Conservation (phyloP, 2,797 vertebrate genomes). For the Malurus splendens region DNA sequence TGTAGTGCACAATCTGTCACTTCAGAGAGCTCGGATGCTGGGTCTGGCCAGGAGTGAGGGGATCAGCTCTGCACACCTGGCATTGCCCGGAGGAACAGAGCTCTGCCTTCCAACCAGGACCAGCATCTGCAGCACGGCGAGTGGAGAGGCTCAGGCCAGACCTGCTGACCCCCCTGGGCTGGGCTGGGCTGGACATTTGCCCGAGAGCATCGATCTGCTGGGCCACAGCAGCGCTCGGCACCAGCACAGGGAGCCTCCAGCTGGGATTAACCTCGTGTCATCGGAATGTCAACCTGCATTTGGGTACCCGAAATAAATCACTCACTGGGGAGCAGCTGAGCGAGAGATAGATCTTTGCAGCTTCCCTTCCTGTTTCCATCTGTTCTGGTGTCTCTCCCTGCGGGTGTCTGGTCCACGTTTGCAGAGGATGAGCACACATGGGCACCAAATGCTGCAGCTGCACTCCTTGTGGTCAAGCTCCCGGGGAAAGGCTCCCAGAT, state of each 20-base stretch:
- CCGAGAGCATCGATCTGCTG: not conserved
- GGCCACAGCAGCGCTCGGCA: not conserved
- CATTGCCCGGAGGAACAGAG: not conserved
- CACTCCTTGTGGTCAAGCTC: not conserved
- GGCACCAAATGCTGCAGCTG: slow-evolving; percentile 36
- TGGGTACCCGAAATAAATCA: not conserved
- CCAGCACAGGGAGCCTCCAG: not conserved
- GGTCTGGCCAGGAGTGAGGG: not conserved
- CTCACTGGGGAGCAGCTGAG: not conserved
- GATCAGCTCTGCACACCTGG: not conserved
- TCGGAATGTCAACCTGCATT: not conserved
- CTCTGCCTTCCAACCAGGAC: not conserved
- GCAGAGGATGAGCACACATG: not conserved
- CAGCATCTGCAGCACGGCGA: not conserved
- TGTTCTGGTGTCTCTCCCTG: not conserved
- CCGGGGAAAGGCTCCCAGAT: not conserved
- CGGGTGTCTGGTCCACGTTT: not conserved
- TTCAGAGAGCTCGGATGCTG: not conserved
- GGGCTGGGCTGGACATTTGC: not conserved
- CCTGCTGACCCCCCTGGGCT: not conserved
- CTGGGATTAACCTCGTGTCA: not conserved
- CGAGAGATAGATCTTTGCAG: not conserved
- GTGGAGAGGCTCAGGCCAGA: not conserved
- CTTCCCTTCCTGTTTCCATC: not conserved
- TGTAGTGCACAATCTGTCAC: not conserved